Conservation (phyloP, 1,140 invertebrate genomes). For the Pteromalus puparum region DNA sequence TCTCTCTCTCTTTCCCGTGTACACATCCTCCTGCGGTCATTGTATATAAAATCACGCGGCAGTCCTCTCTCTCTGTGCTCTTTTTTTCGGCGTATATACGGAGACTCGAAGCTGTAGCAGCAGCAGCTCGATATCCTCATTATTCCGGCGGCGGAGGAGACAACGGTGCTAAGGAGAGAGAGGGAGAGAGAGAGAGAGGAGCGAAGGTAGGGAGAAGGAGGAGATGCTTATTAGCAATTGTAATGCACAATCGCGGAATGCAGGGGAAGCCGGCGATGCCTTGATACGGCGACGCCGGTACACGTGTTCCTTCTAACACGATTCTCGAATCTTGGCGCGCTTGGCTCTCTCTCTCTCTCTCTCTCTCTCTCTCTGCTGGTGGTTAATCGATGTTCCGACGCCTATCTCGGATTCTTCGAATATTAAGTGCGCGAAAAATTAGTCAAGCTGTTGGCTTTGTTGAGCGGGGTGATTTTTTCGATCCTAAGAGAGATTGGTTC, state of each 20-base stretch:
- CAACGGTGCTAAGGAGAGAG: conserved; percentile 20
- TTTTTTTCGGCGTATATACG: conserved; percentile 31
- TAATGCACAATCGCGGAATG: conserved; percentile 68
- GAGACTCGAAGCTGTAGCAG: conserved; percentile 7
- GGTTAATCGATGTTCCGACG: conserved; percentile 49
- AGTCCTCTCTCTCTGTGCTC: conserved; percentile 21
- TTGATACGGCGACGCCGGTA: conserved; percentile 64
- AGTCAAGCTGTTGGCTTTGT: not conserved
- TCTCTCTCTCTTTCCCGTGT: conserved; percentile 3
- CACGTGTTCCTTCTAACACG: conserved; percentile 62
- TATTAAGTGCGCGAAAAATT: conserved; percentile 34
- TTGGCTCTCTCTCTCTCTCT: too few relatives aligned
- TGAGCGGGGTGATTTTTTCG: not conserved
- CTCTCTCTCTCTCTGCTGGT: too few relatives aligned
- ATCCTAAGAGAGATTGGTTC: too few relatives aligned
- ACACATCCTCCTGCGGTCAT: conserved; percentile 46
- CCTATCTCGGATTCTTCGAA: conserved; percentile 38
- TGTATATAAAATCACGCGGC: conserved; percentile 56
- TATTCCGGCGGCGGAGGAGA: not conserved
- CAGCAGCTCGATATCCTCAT: conserved; percentile 40
- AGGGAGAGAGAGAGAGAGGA: not conserved
- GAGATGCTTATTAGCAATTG: conserved; percentile 69
- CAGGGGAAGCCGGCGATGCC: conserved; percentile 61
- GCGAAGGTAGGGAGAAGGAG: conserved; percentile 38
- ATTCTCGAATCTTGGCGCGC: conserved; percentile 49